Conservation (phyloP, 2,113 vertebrate species). For the Lagopus leucura region DNA sequence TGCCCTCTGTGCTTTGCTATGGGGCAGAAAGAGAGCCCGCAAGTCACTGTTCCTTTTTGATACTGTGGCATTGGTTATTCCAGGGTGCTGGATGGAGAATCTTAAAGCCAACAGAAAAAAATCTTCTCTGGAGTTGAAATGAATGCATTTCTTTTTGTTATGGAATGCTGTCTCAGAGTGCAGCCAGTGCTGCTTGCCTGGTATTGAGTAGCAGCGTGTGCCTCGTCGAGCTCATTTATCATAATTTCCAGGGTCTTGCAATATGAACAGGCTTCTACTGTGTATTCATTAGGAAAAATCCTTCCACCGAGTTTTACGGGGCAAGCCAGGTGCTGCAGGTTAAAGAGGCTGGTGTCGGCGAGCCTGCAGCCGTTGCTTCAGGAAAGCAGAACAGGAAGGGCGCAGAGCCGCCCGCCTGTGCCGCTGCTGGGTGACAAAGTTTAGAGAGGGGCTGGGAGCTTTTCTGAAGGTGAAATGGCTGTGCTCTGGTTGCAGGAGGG, state of each 20-base stretch:
- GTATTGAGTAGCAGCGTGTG: slow-evolving; percentile 36
- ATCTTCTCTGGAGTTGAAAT: slow-evolving; percentile 20
- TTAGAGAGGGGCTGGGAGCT: not conserved
- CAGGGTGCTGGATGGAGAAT: slow-evolving; percentile 20
- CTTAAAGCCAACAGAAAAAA: not conserved
- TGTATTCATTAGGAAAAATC: slow-evolving; percentile 46
- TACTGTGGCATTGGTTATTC: not conserved
- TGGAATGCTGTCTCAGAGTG: not conserved
- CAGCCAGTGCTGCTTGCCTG: slow-evolving; percentile 6
- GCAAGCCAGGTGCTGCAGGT: slow-evolving; percentile 11
- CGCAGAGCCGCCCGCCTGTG: not conserved
- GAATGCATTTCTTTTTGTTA: slow-evolving; percentile 42
- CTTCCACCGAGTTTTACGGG: slow-evolving; percentile 22
- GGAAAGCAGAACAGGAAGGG: not conserved
- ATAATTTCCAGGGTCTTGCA: not conserved
- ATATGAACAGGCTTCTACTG: slow-evolving; percentile 32
- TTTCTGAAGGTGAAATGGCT: not conserved
- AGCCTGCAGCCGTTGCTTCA: not conserved
- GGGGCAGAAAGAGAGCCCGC: slow-evolving; percentile 46
- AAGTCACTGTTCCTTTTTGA: slow-evolving; percentile 12
- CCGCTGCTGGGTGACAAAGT: not conserved
- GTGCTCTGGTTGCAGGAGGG: not conserved
- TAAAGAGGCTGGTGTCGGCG: slow-evolving; percentile 9
- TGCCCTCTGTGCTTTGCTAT: slow-evolving; percentile 55
- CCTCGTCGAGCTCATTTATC: slow-evolving; percentile 43